Evolutionary conservation across 2,797 vertebrate species (phyloP).

Genomic region (Leontocebus nigricollis): DNA sequence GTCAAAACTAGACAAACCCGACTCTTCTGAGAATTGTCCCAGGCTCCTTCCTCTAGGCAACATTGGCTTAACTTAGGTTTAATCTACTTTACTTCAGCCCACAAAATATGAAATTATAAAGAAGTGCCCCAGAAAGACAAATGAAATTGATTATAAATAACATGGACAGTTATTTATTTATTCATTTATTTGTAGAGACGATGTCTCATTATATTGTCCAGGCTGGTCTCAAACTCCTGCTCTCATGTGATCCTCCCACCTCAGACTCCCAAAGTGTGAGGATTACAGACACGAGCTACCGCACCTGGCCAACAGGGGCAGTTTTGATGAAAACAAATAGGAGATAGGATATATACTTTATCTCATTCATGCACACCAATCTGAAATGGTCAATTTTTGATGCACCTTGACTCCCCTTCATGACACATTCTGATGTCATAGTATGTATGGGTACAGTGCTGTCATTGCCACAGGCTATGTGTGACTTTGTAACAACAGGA

Average conservation of each 20-base stretch:
- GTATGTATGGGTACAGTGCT: not conserved
- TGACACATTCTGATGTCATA: not conserved
- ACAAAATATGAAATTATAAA: not conserved
- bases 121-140: not conserved
- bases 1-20: not conserved
- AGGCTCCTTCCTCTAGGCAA: not conserved
- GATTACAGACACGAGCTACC: too few species aligned
- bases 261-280: too few species aligned
- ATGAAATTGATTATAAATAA: not conserved
- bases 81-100: not conserved
- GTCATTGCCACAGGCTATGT: not conserved
- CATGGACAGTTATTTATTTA: not conserved
- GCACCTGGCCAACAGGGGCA: not conserved
- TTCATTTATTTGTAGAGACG: too few species aligned
- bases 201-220: too few species aligned
- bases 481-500: constrained; percentile 64
- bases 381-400: not conserved
- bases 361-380: not conserved
- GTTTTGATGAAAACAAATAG: not conserved
- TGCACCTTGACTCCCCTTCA: not conserved
- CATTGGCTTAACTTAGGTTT: not conserved
- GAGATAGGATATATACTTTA: not conserved
- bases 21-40: not conserved
- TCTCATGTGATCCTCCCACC: too few species aligned
- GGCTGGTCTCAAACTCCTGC: too few species aligned